These are phyloP conservation scores for Nematostella vectensis DNA, from an alignment of 92 coral and sea anemone genomes.

Conservation along the genomic window DNA sequence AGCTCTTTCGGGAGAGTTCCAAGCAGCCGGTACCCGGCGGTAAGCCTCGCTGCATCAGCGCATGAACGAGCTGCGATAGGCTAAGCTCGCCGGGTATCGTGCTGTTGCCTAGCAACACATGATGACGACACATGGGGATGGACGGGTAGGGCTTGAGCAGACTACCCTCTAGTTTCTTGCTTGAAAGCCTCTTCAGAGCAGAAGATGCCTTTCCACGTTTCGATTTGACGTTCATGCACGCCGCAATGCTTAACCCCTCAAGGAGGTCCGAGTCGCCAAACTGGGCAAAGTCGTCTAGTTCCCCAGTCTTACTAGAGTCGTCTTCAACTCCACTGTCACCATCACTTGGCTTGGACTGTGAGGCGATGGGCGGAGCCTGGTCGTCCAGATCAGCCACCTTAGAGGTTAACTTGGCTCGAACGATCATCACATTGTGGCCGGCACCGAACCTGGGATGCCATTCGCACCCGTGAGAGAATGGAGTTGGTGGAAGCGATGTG, in stretches of 20 bases:
- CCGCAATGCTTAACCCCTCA: conserved; percentile 77
- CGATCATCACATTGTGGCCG: conserved; percentile 56
- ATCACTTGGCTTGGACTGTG: conserved; percentile 26
- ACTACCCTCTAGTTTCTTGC: conserved; percentile 25
- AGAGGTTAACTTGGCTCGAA: conserved; percentile 55
- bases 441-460: conserved; percentile 99
- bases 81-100: conserved; percentile 53
- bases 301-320: conserved; percentile 17
- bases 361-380: conserved; percentile 32
- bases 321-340: conserved; percentile 38
- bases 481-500: conserved; percentile 38
- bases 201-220: conserved; percentile 64
- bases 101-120: conserved; percentile 40
- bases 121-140: conserved; percentile 22
- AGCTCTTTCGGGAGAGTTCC: conserved; percentile 38
- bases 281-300: conserved; percentile 43
- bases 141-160: conserved; percentile 27
- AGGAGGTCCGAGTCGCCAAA: conserved; percentile 48
- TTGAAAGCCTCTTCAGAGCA: conserved; percentile 16
- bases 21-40: conserved; percentile 58
- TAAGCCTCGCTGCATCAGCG: conserved; percentile 51
- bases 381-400: conserved; percentile 48
- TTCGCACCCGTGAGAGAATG: conserved; percentile 57
- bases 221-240: conserved; percentile 83
- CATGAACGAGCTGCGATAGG: conserved; percentile 49